Percentiles rank a stretch among this genome's conserved stretches.
Conservation (phyloP, 2,888 invertebrate genomes). For the Rosalia funebris region DNA sequence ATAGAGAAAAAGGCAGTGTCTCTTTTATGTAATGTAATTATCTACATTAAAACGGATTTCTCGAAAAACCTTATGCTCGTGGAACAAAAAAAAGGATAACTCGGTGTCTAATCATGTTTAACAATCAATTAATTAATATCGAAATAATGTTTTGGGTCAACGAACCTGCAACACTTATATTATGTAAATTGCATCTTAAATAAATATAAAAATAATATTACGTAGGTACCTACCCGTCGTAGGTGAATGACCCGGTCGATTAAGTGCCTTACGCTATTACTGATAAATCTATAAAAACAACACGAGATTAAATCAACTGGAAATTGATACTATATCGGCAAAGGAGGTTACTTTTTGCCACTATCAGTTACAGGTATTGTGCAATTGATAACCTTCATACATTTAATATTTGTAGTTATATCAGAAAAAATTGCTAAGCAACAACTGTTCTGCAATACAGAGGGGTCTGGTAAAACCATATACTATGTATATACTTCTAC, state of each 20-base stretch:
- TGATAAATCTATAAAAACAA: background rate
- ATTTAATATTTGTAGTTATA: too few species aligned
- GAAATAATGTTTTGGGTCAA: slow-evolving; percentile 38
- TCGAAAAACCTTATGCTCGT: background rate
- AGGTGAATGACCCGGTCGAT: slow-evolving; percentile 43
- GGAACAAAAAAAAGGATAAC: slow-evolving; percentile 9
- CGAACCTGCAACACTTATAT: slow-evolving; percentile 32
- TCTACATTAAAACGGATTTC: background rate
- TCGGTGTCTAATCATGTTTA: slow-evolving; percentile 22
- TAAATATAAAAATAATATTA: slow-evolving; percentile 34
- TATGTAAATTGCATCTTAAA: slow-evolving; percentile 39
- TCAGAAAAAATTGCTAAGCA: too few species aligned
- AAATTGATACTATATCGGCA: background rate
- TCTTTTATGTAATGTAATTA: too few species aligned
- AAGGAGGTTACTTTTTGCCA: background rate
- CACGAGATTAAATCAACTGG: background rate
- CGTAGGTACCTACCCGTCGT: slow-evolving; percentile 30
- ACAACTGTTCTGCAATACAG: too few species aligned
- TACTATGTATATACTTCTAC: too few species aligned
- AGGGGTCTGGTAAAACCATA: too few species aligned
- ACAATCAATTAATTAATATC: slow-evolving; percentile 37
- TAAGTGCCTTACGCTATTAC: background rate
- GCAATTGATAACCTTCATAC: background rate
- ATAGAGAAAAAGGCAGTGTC: too few species aligned
- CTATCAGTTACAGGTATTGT: background rate